A percentile compares a stretch with the other conserved stretches of the same genome.
phyloP scores from a whole-genome alignment of 2,113 vertebrate species.

The Procapra przewalskii region DNA sequence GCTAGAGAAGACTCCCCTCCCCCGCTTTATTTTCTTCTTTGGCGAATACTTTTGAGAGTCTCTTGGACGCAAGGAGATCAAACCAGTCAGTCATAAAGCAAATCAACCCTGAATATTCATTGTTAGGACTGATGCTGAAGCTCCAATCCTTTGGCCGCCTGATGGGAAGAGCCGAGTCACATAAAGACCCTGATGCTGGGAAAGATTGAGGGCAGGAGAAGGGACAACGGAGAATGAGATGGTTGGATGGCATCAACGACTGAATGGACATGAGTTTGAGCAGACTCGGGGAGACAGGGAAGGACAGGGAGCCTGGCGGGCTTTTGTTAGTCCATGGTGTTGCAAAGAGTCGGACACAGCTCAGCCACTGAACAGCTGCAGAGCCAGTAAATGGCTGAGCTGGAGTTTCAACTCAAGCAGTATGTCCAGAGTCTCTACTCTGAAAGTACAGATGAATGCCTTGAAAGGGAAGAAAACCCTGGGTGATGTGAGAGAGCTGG shows the following conservation, averaged over 20 bases:
- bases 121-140: not conserved
- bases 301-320: not conserved
- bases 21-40: not conserved
- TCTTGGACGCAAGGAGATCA: not conserved
- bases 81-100: not conserved
- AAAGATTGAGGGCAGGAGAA: not conserved
- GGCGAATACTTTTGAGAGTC: not conserved
- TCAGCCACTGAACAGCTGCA: not conserved
- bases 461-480: not conserved
- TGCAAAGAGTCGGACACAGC: rapidly evolving
- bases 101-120: not conserved
- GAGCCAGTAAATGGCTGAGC: not conserved
- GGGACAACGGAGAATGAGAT: not conserved
- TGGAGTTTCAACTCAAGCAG: not conserved
- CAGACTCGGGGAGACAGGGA: not conserved
- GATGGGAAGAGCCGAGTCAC: not conserved
- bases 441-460: not conserved
- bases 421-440: not conserved
- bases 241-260: not conserved
- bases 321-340: not conserved
- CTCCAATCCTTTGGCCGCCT: not conserved
- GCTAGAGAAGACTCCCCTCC: not conserved
- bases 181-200: not conserved
- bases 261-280: too few species aligned
- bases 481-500: not conserved